These are phyloP conservation scores for Lagopus leucura DNA, from an alignment of 2,113 vertebrate species.

Conservation along the genomic window DNA sequence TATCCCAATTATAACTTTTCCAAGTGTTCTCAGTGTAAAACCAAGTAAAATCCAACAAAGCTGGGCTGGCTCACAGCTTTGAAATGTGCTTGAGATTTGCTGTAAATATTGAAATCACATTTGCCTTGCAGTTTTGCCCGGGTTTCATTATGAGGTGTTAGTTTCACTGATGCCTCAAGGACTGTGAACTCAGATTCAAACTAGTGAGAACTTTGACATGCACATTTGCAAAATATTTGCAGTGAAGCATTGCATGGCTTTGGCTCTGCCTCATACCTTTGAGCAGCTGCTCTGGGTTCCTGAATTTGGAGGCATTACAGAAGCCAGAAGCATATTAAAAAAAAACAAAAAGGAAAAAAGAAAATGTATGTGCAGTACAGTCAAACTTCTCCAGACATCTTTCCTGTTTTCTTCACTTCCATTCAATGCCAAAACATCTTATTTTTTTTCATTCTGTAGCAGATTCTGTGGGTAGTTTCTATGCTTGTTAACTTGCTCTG, in stretches of 20 bases:
- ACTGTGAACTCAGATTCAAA: conserved; percentile 48
- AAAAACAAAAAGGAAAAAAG: not conserved
- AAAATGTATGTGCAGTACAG: not conserved
- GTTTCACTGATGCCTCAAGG: conserved; percentile 33
- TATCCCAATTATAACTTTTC: not conserved
- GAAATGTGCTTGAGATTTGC: conserved; percentile 24
- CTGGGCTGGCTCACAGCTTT: conserved; percentile 10
- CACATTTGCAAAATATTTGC: conserved; percentile 6
- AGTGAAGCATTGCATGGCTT: not conserved
- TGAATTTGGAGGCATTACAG: not conserved
- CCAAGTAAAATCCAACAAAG: conserved; percentile 38
- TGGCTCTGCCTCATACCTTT: not conserved
- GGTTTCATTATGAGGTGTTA: conserved; percentile 53
- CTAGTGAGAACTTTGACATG: conserved; percentile 29
- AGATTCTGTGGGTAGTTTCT: conserved; percentile 15
- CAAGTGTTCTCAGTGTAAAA: conserved; percentile 14
- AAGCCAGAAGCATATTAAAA: not conserved
- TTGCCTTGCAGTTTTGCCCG: conserved; percentile 29
- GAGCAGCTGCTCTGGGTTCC: not conserved
- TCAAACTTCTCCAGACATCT: not conserved
- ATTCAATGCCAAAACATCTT: not conserved
- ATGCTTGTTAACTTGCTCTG: not conserved
- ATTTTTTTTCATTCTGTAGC: not conserved
- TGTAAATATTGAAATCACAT: conserved; percentile 60
- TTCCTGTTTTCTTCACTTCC: conserved; percentile 28